Base-by-base conservation (phyloP, 2,113 vertebrate species). In the Sitta europaea region DNA sequence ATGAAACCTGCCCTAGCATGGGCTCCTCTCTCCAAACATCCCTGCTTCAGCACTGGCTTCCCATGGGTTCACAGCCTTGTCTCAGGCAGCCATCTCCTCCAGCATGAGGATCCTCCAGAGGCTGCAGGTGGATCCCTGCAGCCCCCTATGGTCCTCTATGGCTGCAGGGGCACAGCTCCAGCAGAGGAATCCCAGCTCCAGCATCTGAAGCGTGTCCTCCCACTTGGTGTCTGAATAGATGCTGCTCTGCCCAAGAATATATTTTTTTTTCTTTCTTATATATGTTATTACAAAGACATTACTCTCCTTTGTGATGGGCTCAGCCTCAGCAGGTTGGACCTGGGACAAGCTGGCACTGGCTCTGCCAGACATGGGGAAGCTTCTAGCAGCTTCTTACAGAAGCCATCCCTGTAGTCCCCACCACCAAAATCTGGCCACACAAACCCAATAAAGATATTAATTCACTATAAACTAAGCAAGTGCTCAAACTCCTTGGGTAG, bases 351-450 rank as follows among this genome's bases (percentile, higher is more conserved):
- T 65, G 29, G n/a, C 81, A 29, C 24, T 48, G 16, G 18, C 21
- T 29, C 36, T 58, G 25, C 21, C 14, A 43, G 17, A 43, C 17
- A 43, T 5, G 8, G 16, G 16, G 10, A 25, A 70, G 36, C 25
- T 50, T 58, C 42, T 21, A n/a, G 25, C 10, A 35, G 43, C 25
- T 76, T 67, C 31, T 75, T 35, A 35, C 21, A 86, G 61, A 66
- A 75, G 36, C 25, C 21, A 58, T 1, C 0, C 3, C 17, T 25
- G 11, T 31, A 58, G 36, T 7, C 14, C 7, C 22, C 53, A 31
- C 33, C 38, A 51, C 31, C 36, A 59, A 27, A 59, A 67, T 14
- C 21, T 36, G 18, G 33, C 62, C 36, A 33, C 36, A 22, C 17
- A 67, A 67, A 43, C 7, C 9, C 25, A 58, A 2, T 6, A 22